Base-by-base conservation (phyloP, 1,140 invertebrate species). In the Diplogasteroides magnus region DNA sequence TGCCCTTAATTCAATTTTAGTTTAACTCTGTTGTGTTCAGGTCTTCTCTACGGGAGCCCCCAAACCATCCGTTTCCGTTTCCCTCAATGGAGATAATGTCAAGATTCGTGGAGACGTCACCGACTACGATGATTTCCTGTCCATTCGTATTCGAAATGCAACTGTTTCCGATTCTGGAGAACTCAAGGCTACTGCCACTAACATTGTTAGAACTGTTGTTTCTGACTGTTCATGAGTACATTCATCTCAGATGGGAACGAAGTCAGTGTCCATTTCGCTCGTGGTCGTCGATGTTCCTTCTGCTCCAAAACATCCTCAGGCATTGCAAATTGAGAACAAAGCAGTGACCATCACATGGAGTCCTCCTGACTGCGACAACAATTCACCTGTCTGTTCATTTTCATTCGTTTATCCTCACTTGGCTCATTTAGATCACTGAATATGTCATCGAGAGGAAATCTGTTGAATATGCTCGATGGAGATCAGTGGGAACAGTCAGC, bases 401-500 rank as follows among this genome's bases (percentile, higher is more conserved):
- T 6, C 6, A 48, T n/a, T 48, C 6, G 37, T 19, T 48, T 19
- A 19, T 11, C 37, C 37, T 19, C 6, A 48, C 6, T 48, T 11
- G 37, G 37, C 19, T n/a, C n/a, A n/a, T 48, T 48, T 19, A 48
- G 37, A 48, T 48, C 37, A 11, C 37, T 19, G 37, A 48, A 19
- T 48, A 48, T 48, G 37, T 48, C 37, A 48, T 48, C 37, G 37
- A 48, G 37, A 28, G 74, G 11, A 61, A 61, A 61, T 26, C 25
- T 26, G 60, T 69, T 6, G 79, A 81, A 13, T 37, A 32, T 28
- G 60, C 64, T 2, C 63, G 79, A 58, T 81, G 79, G 79, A 69
- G 79, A n/a, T 69, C 77, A 72, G 72, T 70, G 3, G 76, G 72
- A 32, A 75, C 77, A 37, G 71, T 78, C n/a, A 62, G 48, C 27